Conservation (phyloP, 2,113 vertebrate genomes). For the Bambusicola thoracicus region DNA sequence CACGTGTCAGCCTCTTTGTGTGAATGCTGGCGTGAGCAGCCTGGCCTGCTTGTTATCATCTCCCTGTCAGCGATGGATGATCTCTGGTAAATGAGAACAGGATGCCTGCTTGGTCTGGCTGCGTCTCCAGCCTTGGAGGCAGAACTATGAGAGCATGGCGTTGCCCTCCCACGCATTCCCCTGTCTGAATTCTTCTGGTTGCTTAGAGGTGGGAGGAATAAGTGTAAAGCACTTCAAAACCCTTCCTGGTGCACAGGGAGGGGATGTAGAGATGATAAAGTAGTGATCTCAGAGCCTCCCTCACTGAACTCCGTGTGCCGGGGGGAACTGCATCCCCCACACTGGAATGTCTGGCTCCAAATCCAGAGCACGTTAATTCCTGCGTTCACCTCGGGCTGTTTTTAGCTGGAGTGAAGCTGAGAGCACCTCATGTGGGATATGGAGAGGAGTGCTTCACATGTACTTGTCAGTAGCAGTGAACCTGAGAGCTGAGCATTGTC, state of each 20-base stretch:
- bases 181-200: background rate
- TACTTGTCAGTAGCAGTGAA: rapidly evolving
- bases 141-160: background rate
- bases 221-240: background rate
- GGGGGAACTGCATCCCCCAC: background rate
- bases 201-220: background rate
- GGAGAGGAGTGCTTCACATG: rapidly evolving
- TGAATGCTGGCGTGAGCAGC: background rate
- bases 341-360: background rate
- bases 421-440: no score
- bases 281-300: background rate
- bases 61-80: background rate
- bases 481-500: background rate
- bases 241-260: background rate
- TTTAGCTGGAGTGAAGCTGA: background rate
- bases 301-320: background rate
- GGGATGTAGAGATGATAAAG: background rate
- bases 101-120: background rate
- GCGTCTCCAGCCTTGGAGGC: background rate
- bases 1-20: no score
- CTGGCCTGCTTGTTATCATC: background rate
- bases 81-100: background rate
- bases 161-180: background rate
- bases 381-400: background rate
- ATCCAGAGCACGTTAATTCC: rapidly evolving